A percentile compares a stretch with the other conserved stretches of the same genome.
These are phyloP conservation scores for Corvus cornix DNA, from an alignment of 2,113 vertebrate species.

Conservation along the genomic window DNA sequence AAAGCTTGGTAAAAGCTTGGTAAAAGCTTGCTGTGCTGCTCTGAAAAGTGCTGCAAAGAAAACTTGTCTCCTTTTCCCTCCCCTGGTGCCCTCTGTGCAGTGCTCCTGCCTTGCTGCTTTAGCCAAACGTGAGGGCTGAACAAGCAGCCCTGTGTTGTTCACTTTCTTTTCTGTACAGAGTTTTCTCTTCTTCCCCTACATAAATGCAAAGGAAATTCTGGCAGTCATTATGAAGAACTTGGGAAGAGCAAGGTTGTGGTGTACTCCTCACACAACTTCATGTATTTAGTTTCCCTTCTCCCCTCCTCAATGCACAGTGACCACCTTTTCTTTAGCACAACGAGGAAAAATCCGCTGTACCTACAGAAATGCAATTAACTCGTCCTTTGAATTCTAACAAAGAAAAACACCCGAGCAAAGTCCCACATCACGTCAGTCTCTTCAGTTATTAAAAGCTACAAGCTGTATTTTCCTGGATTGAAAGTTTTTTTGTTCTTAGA, in stretches of 20 bases:
- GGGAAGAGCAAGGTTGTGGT: neutral
- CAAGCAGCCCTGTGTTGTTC: neutral
- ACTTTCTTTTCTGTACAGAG: neutral
- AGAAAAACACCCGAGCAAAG: neutral
- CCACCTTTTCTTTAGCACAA: neutral
- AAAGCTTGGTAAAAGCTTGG: neutral
- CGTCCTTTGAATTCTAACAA: neutral
- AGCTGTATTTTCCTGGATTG: neutral
- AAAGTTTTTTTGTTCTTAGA: neutral
- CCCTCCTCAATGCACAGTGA: neutral
- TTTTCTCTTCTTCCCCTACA: neutral
- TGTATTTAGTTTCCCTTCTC: neutral
- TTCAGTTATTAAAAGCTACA: neutral
- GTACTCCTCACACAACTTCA: neutral
- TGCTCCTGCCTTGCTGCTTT: neutral
- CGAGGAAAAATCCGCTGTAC: neutral
- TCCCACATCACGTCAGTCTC: neutral
- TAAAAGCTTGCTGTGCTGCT: too few relatives aligned
- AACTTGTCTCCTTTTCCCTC: neutral
- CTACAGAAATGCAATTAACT: neutral
- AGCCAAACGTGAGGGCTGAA: accelerated
- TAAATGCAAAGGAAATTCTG: neutral
- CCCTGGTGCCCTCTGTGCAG: neutral
- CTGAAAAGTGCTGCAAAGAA: neutral
- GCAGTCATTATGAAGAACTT: neutral